Base-by-base conservation (phyloP, 2,113 vertebrate genomes). In the Nymphicus hollandicus region DNA sequence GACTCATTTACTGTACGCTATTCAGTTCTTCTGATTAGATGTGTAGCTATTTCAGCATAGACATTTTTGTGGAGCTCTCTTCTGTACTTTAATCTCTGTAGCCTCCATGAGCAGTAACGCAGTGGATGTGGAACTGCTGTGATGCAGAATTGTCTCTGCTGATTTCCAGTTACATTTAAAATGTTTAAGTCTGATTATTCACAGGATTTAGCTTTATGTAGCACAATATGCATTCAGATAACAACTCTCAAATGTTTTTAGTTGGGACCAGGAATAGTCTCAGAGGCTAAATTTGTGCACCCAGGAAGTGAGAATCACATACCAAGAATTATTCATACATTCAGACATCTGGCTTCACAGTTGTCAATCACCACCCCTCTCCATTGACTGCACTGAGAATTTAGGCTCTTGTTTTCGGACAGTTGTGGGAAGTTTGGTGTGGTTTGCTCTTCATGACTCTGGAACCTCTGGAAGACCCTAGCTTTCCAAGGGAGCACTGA, bases 201-300 rank as follows among this genome's bases (percentile, higher is more conserved):
- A 85, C 11, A 46, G 53, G 46, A 60, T 93, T 90, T 82, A 90
- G 46, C 46, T 81, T 86, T 60, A 46, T 0, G 0, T 60, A 68
- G 35, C 43, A 90, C 68, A 77, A 91, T 80, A 66, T 46, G 24
- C 43, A 88, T 87, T 88, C 84, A 79, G 52, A 79, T 8, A 92
- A 64, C 53, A 95, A 60, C 29, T 63, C 61, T 79, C 9, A 55
- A 56, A 87, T 85, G 5, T 80, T 92, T 93, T 92, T 24, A 50
- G 4, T 8, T 91, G 68, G 17, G 85, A 18, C 49, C 64, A 88
- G 55, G 58, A 95, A 83, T 88, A 96, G 66, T 33, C 23, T 88
- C 49, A 63, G 71, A 91, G 55, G 58, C 74, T 96, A 94, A 90
- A 93, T 94, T 81, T 96, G 93, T 93, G n/a, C 82, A 71, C 43